Evolutionary conservation across 2,797 vertebrate species (phyloP).

Genomic region (Ctenopoma kingsleyae): DNA sequence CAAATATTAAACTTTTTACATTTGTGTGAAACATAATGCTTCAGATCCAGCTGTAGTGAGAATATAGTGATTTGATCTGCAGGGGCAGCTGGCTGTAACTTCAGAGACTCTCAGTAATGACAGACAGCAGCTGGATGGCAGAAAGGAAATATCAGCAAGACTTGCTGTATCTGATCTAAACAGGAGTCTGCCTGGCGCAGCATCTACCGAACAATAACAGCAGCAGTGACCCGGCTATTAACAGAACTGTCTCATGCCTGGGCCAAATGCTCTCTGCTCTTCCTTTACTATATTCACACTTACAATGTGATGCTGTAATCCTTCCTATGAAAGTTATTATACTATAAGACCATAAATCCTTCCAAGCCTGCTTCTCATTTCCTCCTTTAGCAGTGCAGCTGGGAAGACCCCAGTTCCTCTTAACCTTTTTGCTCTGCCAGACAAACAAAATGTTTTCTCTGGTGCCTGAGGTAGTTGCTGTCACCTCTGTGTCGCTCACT

Average conservation of each 20-base stretch:
- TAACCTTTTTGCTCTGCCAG: slow-evolving; percentile 45
- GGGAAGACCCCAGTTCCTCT: slow-evolving; percentile 56
- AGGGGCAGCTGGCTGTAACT: slow-evolving; percentile 67
- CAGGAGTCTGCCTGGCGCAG: slow-evolving; percentile 44
- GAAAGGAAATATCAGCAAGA: slow-evolving; percentile 66
- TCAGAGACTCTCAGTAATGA: slow-evolving; percentile 61
- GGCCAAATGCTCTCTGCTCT: slow-evolving; percentile 47
- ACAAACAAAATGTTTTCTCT: slow-evolving; percentile 47
- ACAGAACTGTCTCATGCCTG: slow-evolving; percentile 43
- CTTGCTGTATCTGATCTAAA: slow-evolving; percentile 60
- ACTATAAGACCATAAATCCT: slow-evolving; percentile 69
- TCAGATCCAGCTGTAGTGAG: slow-evolving; percentile 16
- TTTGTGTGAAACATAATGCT: slow-evolving; percentile 30
- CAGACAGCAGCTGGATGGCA: slow-evolving; percentile 74
- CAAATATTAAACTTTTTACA: slow-evolving; percentile 15
- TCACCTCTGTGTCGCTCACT: slow-evolving; percentile 35
- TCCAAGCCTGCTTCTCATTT: slow-evolving; percentile 64
- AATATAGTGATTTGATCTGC: slow-evolving; percentile 44
- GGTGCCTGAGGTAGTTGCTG: slow-evolving; percentile 13
- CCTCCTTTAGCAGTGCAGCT: slow-evolving; percentile 63
- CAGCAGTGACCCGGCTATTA: slow-evolving; percentile 68
- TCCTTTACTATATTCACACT: slow-evolving; percentile 50
- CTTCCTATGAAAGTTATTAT: slow-evolving; percentile 74
- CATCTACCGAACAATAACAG: slow-evolving; percentile 70
- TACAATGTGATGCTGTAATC: slow-evolving; percentile 72